Evolutionary conservation across 2,888 invertebrate genomes (phyloP).

Genomic region (Oithona nana): DNA sequence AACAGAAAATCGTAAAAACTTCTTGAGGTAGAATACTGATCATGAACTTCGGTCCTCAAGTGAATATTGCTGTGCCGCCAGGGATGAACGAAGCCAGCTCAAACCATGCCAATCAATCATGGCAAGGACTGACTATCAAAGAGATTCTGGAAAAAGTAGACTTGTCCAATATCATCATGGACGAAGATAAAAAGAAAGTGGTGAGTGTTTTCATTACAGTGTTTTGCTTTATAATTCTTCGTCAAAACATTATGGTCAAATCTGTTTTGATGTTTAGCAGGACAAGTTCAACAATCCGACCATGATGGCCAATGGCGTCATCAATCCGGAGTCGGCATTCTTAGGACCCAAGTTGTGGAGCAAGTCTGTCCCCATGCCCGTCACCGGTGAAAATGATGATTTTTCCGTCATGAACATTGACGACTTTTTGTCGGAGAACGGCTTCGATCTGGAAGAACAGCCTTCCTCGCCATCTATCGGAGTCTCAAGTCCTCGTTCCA

Average conservation of each 20-base stretch:
- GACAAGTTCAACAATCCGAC: neutral
- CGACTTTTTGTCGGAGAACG: constrained; percentile 14
- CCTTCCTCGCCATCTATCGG: neutral
- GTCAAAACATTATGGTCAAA: no score
- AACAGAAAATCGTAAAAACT: no score
- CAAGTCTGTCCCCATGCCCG: constrained; percentile 48
- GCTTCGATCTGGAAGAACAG: neutral
- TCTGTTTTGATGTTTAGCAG: neutral
- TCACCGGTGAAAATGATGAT: constrained; percentile 2
- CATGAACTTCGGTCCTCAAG: no score
- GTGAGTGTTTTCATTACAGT: neutral
- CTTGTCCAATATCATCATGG: constrained; percentile 7
- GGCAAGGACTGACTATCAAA: constrained; percentile 7
- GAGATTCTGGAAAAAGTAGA: constrained; percentile 17
- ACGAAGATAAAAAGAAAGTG: neutral
- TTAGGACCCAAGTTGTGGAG: constrained; percentile 91
- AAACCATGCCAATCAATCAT: no score
- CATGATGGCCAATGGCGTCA: neutral
- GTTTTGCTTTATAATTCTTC: neutral
- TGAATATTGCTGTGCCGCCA: no score
- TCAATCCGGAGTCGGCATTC: constrained; percentile 79
- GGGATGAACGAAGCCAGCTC: no score
- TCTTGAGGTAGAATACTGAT: no score
- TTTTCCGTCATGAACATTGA: constrained; percentile 16
- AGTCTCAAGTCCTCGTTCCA: neutral